Percentiles rank a stretch among this genome's conserved stretches.
Evolutionary conservation across 2,113 vertebrate species (phyloP).

Genomic region (Pao palembangensis): DNA sequence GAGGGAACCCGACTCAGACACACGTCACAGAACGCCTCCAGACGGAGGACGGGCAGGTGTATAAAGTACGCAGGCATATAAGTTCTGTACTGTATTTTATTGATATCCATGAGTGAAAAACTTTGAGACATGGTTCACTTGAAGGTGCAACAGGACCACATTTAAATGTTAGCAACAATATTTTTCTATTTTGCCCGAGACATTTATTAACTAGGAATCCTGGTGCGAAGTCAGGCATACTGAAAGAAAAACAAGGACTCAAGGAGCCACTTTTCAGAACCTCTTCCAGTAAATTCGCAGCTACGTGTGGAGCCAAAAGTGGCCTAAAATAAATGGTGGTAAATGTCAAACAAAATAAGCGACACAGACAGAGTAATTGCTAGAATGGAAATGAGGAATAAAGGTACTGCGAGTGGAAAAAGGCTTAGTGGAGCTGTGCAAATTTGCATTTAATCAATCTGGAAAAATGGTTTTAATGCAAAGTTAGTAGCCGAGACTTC

Average conservation of each 20-base stretch:
- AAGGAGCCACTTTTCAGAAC: constrained; percentile 24
- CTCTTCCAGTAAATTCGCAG: constrained; percentile 38
- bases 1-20: constrained; percentile 40
- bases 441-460: constrained; percentile 72
- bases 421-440: constrained; percentile 54
- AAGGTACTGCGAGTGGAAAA: constrained; percentile 50
- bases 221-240: not conserved
- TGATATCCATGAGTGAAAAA: no score
- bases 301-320: constrained; percentile 14
- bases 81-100: no score
- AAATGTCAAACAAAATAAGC: constrained; percentile 40
- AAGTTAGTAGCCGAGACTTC: constrained; percentile 51
- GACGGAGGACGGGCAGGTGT: constrained; percentile 11
- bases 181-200: constrained; percentile 29
- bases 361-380: constrained; percentile 3
- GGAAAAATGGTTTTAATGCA: constrained; percentile 68
- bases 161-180: no score
- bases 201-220: constrained; percentile 42
- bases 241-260: constrained; percentile 15
- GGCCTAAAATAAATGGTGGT: constrained; percentile 29
- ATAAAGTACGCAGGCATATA: no score
- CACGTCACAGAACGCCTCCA: constrained; percentile 17
- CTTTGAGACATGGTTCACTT: no score
- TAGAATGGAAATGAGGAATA: constrained; percentile 51
- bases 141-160: no score